Percentiles rank a stretch among this genome's conserved stretches.
Conservation (phyloP, 2,888 invertebrate species). For the Tinea semifulvella region DNA sequence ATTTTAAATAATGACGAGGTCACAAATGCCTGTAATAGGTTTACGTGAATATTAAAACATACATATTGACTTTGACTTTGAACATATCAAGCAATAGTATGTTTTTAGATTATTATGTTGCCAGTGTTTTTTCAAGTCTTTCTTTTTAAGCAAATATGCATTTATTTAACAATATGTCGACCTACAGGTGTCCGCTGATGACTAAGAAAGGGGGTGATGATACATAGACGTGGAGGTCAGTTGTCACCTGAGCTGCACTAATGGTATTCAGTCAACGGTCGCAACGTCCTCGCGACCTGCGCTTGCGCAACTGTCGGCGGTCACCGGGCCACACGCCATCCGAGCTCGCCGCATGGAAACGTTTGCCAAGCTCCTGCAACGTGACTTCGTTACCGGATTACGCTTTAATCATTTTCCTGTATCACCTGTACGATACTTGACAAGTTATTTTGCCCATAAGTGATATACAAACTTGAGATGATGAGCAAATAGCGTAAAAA, state of each 20-base stretch:
- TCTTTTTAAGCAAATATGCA: no score
- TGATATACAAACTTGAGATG: constrained; percentile 2
- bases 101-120: no score
- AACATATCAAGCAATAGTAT: no score
- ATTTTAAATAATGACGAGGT: no score
- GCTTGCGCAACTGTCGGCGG: constrained; percentile 16
- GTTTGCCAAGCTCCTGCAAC: constrained; percentile 24
- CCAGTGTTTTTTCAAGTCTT: no score
- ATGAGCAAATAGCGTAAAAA: constrained; percentile 9
- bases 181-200: no score
- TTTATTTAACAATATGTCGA: no score
- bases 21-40: no score
- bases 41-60: no score
- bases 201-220: constrained; percentile 8
- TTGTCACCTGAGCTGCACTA: constrained; percentile 19
- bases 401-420: constrained; percentile 42
- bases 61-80: no score
- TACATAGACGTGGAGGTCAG: constrained; percentile 6
- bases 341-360: constrained; percentile 9
- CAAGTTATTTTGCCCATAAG: constrained; percentile 6
- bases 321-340: constrained; percentile 14
- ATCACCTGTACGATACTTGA: constrained; percentile 8
- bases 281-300: constrained; percentile 19
- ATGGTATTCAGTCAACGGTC: constrained; percentile 30
- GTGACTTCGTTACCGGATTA: constrained; percentile 47